Evolutionary conservation across 64 coral and sea anemone genomes (phyloP).

Genomic region (Montipora sp.): DNA sequence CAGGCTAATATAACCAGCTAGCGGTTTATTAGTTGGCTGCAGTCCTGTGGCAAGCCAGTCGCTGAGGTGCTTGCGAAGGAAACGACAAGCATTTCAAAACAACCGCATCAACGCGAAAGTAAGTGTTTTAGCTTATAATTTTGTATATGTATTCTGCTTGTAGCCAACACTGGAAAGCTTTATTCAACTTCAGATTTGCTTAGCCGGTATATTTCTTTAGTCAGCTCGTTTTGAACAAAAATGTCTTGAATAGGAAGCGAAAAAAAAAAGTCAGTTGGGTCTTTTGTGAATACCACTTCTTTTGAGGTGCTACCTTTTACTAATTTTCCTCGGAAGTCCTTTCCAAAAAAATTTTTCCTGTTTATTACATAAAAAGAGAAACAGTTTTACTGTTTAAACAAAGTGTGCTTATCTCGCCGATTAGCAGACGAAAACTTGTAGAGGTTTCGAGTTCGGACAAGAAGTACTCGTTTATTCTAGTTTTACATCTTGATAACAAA

Average conservation of each 20-base stretch:
- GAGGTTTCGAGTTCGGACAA: neutral
- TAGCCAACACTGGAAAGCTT: neutral
- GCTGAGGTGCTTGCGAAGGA: conserved; percentile 1
- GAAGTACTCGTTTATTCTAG: neutral
- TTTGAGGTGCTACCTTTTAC: no score
- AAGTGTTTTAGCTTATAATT: neutral
- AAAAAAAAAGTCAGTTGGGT: neutral
- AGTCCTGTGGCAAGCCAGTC: neutral
- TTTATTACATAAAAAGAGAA: neutral
- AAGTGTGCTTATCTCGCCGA: neutral
- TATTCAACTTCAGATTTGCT: neutral
- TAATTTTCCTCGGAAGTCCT: neutral
- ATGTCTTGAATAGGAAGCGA: neutral
- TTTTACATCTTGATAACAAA: neutral
- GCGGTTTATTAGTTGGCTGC: neutral
- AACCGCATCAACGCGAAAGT: neutral
- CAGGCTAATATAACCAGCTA: neutral
- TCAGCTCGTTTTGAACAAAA: neutral
- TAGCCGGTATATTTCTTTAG: neutral
- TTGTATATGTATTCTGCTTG: neutral
- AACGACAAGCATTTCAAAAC: neutral
- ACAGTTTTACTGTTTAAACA: neutral
- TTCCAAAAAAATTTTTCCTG: no score
- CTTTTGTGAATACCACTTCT: neutral
- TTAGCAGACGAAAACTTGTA: neutral